Evolutionary conservation across 35 echinoderm and acorn worm species (phyloP), one percentile per base, ranked within the genome.

Genomic region (Eucidaris tribuloides): DNA sequence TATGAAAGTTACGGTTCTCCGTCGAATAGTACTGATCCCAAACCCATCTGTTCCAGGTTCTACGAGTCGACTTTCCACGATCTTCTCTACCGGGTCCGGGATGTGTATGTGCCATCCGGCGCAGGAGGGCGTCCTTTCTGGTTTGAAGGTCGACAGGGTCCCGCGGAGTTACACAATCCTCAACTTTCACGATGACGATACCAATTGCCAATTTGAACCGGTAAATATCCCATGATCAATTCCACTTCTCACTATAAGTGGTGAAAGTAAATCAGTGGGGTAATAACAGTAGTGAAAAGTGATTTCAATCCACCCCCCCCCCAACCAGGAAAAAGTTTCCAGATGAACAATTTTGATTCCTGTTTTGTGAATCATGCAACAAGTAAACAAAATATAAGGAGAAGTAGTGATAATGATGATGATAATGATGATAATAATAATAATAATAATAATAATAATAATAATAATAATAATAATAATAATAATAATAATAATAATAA

Each of bases 101-200:
- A 44, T 41, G 68, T 44, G 0, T 74, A 74, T n/a, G 68, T 74
- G 35, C 24, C 25, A 1, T 27, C 29, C 29, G 68, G 68, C 28
- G 68, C 68, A 1, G 68, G 68, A 1, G 28, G 35, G 24, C 68
- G 68, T 74, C 68, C 68, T 11, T 74, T 74, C 68, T 74, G 68
- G 68, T 74, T 74, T 6, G 68, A 74, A 40, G 44, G 44, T 36
- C 68, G 68, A 18, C 68, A 74, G 34, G 68, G 68, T 20, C 68
- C 68, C 9, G 68, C 68, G 9, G 68, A 74, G 41, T 74, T n/a
- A 74, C 44, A 42, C 68, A 17, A 74, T 74, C 37, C 38, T 74
- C 68, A 74, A 74, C 68, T 74, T 74, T 22, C 68, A 74, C 11
- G 68, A 40, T 7, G 68, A 74, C 48, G 48, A 52, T 52, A 52